Evolutionary conservation across 2,113 vertebrate genomes (phyloP).

Genomic region (Caranx ignobilis): DNA sequence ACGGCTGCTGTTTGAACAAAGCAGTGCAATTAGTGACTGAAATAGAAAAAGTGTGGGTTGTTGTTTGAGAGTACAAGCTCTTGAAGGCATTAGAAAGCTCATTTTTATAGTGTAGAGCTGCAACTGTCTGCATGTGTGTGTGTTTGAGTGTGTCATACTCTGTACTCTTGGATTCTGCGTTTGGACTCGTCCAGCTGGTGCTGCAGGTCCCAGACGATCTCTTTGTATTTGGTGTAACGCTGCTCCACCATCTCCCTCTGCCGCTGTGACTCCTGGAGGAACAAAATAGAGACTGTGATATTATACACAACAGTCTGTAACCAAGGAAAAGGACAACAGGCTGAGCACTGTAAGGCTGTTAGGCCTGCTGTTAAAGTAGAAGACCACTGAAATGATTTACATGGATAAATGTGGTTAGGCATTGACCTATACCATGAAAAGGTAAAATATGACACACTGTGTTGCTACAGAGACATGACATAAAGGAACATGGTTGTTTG

Average conservation of each 20-base stretch:
- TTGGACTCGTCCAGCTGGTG: slow-evolving; percentile 88
- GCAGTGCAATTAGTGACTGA: slow-evolving; percentile 56
- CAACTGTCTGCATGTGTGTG: slow-evolving; percentile 5
- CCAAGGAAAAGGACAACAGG: neutral
- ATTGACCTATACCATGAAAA: neutral
- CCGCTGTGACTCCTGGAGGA: slow-evolving; percentile 83
- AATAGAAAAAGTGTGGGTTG: slow-evolving; percentile 62
- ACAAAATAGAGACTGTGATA: slow-evolving; percentile 28
- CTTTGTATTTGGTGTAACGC: slow-evolving; percentile 86
- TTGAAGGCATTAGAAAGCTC: slow-evolving; percentile 26
- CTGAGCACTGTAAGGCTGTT: neutral
- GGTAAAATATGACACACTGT: no score
- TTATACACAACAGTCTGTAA: neutral
- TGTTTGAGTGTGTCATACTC: slow-evolving; percentile 75
- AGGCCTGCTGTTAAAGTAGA: neutral
- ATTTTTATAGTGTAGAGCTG: slow-evolving; percentile 8
- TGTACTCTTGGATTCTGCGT: slow-evolving; percentile 82
- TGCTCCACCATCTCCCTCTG: slow-evolving; percentile 86
- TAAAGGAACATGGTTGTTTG: no score
- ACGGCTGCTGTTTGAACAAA: slow-evolving; percentile 55
- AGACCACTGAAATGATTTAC: neutral
- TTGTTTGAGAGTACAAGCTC: slow-evolving; percentile 41
- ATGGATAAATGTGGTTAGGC: neutral
- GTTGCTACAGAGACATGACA: no score
- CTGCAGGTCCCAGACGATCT: slow-evolving; percentile 87